A percentile compares a stretch with the other conserved stretches of the same genome.
These are phyloP conservation scores for Hyperoplus lanceolatus DNA, from an alignment of 2,797 vertebrate species.

Conservation along the genomic window DNA sequence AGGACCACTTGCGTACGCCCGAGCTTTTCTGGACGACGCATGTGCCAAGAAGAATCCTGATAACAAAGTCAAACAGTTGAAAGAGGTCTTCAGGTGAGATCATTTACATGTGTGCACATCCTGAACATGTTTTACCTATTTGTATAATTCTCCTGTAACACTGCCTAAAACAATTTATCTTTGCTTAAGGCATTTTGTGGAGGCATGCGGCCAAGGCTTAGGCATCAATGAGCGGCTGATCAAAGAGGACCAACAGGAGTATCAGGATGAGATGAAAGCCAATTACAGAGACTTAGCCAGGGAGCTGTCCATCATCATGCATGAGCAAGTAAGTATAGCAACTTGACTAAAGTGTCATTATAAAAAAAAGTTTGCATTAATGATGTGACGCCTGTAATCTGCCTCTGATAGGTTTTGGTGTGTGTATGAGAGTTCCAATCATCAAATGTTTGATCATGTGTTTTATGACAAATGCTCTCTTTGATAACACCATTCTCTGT, in stretches of 20 bases:
- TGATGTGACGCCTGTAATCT: conserved; percentile 16
- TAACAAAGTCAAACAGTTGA: conserved; percentile 97
- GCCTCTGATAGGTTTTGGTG: not conserved
- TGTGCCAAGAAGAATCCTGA: conserved; percentile 95
- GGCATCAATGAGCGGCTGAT: conserved; percentile 95
- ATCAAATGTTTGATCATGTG: conserved; percentile 29
- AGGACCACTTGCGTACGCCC: conserved; percentile 94
- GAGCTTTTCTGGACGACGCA: conserved; percentile 95
- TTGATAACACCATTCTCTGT: conserved; percentile 71
- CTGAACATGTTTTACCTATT: not conserved
- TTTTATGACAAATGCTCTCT: conserved; percentile 18
- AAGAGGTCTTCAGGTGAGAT: conserved; percentile 96
- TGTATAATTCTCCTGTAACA: conserved; percentile 6
- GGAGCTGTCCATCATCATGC: conserved; percentile 98
- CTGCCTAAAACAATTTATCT: conserved; percentile 3
- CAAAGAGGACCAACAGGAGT: conserved; percentile 97
- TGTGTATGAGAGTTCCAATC: conserved; percentile 4
- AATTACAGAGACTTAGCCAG: conserved; percentile 95
- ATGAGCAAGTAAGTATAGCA: conserved; percentile 88
- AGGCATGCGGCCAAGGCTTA: conserved; percentile 95
- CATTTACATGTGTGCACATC: not conserved
- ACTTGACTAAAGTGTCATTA: not conserved
- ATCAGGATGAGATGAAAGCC: conserved; percentile 98
- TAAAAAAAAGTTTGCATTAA: not conserved
- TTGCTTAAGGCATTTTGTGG: conserved; percentile 94